phyloP scores from a whole-genome alignment of 2,888 invertebrate species.

The Sinhomidia bicolor region DNA sequence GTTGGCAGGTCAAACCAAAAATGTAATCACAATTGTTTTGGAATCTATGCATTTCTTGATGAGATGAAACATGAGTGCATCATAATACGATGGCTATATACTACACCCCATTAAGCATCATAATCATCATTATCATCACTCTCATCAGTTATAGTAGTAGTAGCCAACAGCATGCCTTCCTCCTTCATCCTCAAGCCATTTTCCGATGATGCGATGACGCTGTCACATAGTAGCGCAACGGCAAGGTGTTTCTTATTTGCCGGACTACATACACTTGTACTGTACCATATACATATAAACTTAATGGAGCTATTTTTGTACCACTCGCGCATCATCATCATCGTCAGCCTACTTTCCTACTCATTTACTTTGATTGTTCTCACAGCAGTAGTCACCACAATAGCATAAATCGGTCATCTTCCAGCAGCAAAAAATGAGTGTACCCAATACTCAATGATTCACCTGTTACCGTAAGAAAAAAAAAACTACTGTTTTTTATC shows the following conservation, averaged over 20 bases:
- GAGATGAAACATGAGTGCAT: constrained; percentile 19
- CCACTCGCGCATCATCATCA: background rate
- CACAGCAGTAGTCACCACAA: background rate
- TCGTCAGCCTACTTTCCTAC: constrained; percentile 44
- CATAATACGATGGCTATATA: background rate
- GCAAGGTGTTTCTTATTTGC: background rate
- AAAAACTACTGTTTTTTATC: constrained; percentile 29
- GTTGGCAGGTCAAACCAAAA: constrained; percentile 32
- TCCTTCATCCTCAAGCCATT: constrained; percentile 6
- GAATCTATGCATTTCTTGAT: background rate
- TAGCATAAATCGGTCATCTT: constrained; percentile 51
- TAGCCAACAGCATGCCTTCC: too few species aligned
- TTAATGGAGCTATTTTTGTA: constrained; percentile 41
- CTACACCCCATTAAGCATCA: too few species aligned
- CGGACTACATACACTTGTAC: background rate
- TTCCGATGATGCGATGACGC: background rate
- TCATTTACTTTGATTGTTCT: constrained; percentile 38
- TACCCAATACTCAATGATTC: constrained; percentile 46
- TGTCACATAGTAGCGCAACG: background rate
- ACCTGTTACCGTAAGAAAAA: constrained; percentile 49
- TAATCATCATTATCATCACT: too few species aligned
- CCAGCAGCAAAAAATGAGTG: constrained; percentile 53
- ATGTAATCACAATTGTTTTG: constrained; percentile 37
- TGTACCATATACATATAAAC: background rate
- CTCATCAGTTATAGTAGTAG: background rate